Evolutionary conservation across 2,888 invertebrate genomes (phyloP).

Genomic region (Chrysomela aeneicollis): DNA sequence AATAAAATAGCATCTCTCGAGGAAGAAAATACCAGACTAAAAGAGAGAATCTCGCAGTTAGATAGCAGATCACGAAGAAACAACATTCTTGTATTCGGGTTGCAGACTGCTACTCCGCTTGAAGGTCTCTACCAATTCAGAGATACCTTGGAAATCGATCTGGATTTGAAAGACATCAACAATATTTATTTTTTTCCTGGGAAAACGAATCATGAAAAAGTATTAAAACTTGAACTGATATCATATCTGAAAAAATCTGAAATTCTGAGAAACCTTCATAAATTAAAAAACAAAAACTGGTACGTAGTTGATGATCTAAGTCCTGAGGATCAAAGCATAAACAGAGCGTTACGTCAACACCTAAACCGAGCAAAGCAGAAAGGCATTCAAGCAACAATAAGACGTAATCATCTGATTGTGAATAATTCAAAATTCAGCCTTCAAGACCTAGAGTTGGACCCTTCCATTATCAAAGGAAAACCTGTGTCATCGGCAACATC

Average conservation of each 20-base stretch:
- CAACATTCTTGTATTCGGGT: constrained; percentile 1
- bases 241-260: constrained; percentile 4
- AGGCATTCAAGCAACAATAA: constrained; percentile 1
- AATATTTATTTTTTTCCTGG: constrained; percentile 5
- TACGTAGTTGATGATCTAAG: constrained; percentile 7
- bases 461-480: neutral
- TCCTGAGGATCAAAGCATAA: constrained; percentile 8
- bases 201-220: neutral
- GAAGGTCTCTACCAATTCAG: neutral
- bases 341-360: constrained; percentile 5
- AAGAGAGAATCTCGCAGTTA: too few relatives aligned
- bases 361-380: constrained; percentile 6
- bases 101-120: neutral
- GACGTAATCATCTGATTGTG: constrained; percentile 1
- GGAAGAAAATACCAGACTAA: too few relatives aligned
- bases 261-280: constrained; percentile 4
- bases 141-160: constrained; percentile 14
- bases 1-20: too few relatives aligned
- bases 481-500: neutral
- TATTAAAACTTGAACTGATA: constrained; percentile 1
- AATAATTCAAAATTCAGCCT: constrained; percentile 12
- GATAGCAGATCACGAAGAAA: constrained; percentile 8
- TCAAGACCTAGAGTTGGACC: constrained; percentile 9
- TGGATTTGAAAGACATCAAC: constrained; percentile 13
- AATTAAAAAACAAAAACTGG: constrained; percentile 4